Conservation (phyloP, 2,113 vertebrate species). For the Leptobrachium leishanense region DNA sequence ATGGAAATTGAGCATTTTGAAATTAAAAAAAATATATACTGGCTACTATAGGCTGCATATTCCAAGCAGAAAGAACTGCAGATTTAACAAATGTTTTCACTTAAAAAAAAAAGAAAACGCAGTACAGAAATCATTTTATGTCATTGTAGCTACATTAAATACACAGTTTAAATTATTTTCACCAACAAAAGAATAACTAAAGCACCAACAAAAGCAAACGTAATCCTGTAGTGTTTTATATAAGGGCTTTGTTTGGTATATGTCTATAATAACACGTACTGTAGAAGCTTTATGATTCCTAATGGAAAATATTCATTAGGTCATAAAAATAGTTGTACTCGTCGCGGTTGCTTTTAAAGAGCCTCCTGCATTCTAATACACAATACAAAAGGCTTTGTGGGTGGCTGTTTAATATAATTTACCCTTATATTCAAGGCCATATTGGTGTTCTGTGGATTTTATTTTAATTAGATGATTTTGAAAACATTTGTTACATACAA, state of each 20-base stretch:
- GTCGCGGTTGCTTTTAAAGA: slow-evolving; percentile 12
- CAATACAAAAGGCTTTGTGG: slow-evolving; percentile 27
- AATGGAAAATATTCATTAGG: slow-evolving; percentile 35
- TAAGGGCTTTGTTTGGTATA: slow-evolving; percentile 14
- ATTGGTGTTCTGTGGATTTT: neutral
- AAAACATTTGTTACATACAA: too few relatives aligned
- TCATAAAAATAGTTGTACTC: slow-evolving; percentile 8
- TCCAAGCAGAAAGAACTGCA: too few relatives aligned
- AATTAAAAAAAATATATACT: too few relatives aligned
- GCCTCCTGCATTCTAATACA: slow-evolving; percentile 13
- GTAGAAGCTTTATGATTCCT: slow-evolving; percentile 12
- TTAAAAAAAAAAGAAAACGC: too few relatives aligned
- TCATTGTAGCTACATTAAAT: too few relatives aligned
- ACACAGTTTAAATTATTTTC: too few relatives aligned
- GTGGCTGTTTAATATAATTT: slow-evolving; percentile 35
- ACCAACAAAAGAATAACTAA: neutral
- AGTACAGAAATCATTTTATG: too few relatives aligned
- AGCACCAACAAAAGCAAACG: neutral
- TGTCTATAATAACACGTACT: slow-evolving; percentile 19
- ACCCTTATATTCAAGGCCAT: slow-evolving; percentile 3
- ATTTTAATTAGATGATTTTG: too few relatives aligned
- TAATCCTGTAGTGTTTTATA: slow-evolving; percentile 16
- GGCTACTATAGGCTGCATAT: too few relatives aligned
- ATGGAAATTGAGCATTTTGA: too few relatives aligned
- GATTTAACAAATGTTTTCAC: too few relatives aligned